Evolutionary conservation across 2,888 invertebrate genomes (phyloP).

Genomic region (Cotesia congregata): DNA sequence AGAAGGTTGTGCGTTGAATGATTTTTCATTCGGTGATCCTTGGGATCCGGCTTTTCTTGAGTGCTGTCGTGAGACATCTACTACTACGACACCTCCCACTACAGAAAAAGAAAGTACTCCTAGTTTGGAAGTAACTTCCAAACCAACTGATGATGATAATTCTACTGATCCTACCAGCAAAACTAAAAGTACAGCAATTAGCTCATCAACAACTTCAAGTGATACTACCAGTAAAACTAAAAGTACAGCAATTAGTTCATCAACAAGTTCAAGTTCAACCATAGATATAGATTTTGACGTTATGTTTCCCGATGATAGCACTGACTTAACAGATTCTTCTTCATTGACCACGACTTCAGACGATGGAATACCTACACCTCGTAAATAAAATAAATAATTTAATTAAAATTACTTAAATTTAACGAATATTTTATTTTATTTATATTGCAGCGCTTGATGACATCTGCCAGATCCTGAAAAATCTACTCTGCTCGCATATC

Average conservation of each 20-base stretch:
- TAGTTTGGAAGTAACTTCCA: neutral
- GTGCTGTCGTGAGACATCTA: conserved; percentile 74
- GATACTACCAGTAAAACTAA: conserved; percentile 28
- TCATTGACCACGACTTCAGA: conserved; percentile 30
- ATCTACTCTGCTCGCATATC: conserved; percentile 81
- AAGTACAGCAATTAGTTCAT: conserved; percentile 14
- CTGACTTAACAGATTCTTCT: conserved; percentile 36
- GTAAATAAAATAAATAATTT: conserved; percentile 29
- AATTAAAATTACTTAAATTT: neutral
- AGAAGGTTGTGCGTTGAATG: conserved; percentile 73
- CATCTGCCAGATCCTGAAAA: conserved; percentile 71
- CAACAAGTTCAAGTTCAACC: conserved; percentile 30
- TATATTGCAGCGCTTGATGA: conserved; percentile 62
- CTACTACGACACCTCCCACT: conserved; percentile 51
- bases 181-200: conserved; percentile 28
- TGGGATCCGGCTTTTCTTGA: conserved; percentile 76
- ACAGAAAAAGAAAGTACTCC: neutral
- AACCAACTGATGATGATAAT: conserved; percentile 14
- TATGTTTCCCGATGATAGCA: neutral
- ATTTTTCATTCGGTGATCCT: conserved; percentile 73
- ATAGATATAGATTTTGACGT: too few relatives aligned
- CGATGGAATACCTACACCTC: conserved; percentile 46
- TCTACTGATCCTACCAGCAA: neutral
- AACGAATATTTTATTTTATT: conserved; percentile 26
- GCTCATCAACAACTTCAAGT: conserved; percentile 11